A percentile compares a stretch with the other conserved stretches of the same genome.
Evolutionary conservation across 2,888 invertebrate species (phyloP).

Genomic region (Thereva nobilitata): DNA sequence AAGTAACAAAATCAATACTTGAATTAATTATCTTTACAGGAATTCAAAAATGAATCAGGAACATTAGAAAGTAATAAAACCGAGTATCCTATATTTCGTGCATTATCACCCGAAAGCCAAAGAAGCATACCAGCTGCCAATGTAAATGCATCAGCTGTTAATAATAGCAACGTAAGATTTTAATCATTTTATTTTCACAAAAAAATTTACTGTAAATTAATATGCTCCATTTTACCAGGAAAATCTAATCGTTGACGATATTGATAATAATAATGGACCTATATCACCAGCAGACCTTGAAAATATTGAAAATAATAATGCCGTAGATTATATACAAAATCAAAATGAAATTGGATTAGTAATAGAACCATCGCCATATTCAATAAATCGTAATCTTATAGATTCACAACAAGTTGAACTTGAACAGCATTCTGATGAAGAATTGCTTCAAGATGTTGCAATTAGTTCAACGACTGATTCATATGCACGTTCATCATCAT

Average conservation of each 20-base stretch:
- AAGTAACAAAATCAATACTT: background rate
- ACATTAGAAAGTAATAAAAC: constrained; percentile 40
- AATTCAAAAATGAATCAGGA: constrained; percentile 45
- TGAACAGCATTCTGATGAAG: constrained; percentile 5
- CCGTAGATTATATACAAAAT: constrained; percentile 59
- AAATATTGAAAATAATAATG: constrained; percentile 64
- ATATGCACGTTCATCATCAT: constrained; percentile 2
- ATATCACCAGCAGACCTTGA: constrained; percentile 63
- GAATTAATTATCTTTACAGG: constrained; percentile 37
- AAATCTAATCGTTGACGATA: constrained; percentile 41
- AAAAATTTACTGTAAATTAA: background rate
- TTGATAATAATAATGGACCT: constrained; percentile 63
- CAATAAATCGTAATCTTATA: constrained; percentile 38
- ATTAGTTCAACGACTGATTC: constrained; percentile 30
- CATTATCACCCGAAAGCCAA: constrained; percentile 42
- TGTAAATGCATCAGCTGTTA: constrained; percentile 24
- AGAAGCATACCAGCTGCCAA: constrained; percentile 31
- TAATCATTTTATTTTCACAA: background rate
- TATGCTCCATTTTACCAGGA: constrained; percentile 29
- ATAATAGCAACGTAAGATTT: constrained; percentile 39
- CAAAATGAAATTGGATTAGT: constrained; percentile 41
- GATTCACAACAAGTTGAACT: constrained; percentile 6
- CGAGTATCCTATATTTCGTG: constrained; percentile 45
- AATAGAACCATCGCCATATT: constrained; percentile 35
- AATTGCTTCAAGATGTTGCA: constrained; percentile 29